Conservation (phyloP, 1,140 invertebrate species). For the Drosophila kohkoa region DNA sequence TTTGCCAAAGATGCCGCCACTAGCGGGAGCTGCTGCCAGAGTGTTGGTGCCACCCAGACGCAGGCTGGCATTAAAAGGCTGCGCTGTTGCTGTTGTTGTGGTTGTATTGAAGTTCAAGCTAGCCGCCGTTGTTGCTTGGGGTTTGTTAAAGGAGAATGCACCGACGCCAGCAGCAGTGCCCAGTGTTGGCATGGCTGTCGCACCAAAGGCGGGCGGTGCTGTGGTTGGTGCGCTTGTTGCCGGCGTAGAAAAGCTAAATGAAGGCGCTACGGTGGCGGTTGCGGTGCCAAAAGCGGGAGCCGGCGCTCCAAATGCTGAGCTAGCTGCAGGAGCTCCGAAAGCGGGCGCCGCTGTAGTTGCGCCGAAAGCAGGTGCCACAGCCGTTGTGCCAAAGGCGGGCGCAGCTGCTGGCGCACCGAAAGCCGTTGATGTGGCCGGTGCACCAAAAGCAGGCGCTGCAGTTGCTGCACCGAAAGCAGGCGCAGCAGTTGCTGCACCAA, state of each 20-base stretch:
- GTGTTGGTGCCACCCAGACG: slow-evolving; percentile 50
- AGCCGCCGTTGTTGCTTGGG: slow-evolving; percentile 66
- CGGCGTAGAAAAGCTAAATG: slow-evolving; percentile 58
- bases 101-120: slow-evolving; percentile 75
- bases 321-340: slow-evolving; percentile 29
- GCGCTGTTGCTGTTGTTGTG: slow-evolving; percentile 66
- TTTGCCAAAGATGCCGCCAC: slow-evolving; percentile 80
- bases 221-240: slow-evolving; percentile 52
- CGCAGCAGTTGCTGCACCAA: slow-evolving; percentile 30
- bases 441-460: slow-evolving; percentile 18
- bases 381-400: slow-evolving; percentile 48
- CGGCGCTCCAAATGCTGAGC: slow-evolving; percentile 32
- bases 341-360: slow-evolving; percentile 14
- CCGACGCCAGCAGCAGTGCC: slow-evolving; percentile 38
- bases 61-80: slow-evolving; percentile 50
- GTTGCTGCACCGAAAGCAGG: slow-evolving; percentile 43
- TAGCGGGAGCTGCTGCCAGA: slow-evolving; percentile 14
- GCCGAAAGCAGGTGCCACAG: slow-evolving; percentile 36
- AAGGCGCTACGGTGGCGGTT: slow-evolving; percentile 58
- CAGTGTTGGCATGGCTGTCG: slow-evolving; percentile 44
- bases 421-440: background rate
- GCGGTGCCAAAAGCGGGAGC: slow-evolving; percentile 34
- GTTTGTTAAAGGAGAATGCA: slow-evolving; percentile 70
- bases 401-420: slow-evolving; percentile 20
- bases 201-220: slow-evolving; percentile 50